These are phyloP conservation scores for Zosterops pallidus DNA, from an alignment of 2,113 vertebrate genomes.

Conservation along the genomic window DNA sequence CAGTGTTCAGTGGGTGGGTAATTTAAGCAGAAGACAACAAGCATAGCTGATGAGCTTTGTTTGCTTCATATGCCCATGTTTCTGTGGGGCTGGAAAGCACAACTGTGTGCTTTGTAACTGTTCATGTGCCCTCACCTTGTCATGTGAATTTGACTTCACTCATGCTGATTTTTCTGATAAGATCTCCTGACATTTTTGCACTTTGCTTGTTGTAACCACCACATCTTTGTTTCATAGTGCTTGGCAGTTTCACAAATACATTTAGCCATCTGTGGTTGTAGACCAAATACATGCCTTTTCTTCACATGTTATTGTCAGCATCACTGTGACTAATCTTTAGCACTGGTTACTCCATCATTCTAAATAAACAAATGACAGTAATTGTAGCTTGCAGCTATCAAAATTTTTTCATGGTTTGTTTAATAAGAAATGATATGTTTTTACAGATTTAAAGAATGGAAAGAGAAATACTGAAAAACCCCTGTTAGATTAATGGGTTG, in stretches of 20 bases:
- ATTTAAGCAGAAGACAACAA: constrained; percentile 31
- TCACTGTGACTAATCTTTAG: constrained; percentile 6
- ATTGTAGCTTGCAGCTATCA: neutral
- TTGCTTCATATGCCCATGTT: neutral
- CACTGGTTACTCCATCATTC: neutral
- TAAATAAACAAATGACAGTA: neutral
- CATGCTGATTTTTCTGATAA: neutral
- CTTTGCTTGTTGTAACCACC: neutral
- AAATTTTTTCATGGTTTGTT: neutral
- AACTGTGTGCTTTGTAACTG: neutral
- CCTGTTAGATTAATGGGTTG: neutral
- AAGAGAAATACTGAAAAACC: neutral
- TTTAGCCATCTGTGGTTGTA: constrained; percentile 25
- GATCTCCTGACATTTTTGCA: neutral
- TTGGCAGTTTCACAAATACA: neutral
- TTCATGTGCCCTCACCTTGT: neutral
- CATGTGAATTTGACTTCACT: neutral
- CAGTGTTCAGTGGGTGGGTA: neutral
- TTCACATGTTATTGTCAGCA: neutral
- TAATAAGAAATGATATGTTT: neutral
- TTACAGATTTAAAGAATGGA: neutral
- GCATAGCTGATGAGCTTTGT: neutral
- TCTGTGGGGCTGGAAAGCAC: neutral
- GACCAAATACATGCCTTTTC: constrained; percentile 16
- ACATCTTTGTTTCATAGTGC: neutral